phyloP scores from a whole-genome alignment of 1,140 invertebrate genomes.

The Orussus abietinus region DNA sequence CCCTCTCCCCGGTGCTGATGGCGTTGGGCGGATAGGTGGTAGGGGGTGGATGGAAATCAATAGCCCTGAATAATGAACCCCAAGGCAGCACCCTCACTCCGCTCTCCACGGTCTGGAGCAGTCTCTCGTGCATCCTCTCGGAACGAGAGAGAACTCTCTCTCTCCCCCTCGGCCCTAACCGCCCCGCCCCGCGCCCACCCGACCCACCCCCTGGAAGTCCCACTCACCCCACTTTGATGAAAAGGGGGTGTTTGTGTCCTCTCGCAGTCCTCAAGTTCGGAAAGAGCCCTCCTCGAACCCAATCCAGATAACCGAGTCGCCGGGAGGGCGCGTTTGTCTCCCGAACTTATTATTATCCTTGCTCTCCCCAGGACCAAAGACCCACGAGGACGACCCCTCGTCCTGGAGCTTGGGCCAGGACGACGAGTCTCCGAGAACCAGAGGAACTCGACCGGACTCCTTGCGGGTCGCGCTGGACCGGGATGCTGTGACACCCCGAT shows the following conservation, averaged over 20 bases:
- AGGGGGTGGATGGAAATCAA: conserved; percentile 50
- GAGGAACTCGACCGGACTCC: too few species aligned
- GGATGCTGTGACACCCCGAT: too few species aligned
- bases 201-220: conserved; percentile 2
- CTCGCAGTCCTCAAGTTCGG: conserved; percentile 33
- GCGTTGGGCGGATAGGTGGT: conserved; percentile 39
- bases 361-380: too few species aligned
- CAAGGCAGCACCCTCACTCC: conserved; percentile 40
- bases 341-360: too few species aligned
- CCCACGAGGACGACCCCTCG: too few species aligned
- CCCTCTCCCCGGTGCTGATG: conserved; percentile 25
- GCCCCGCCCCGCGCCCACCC: conserved; percentile 20
- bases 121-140: conserved; percentile 37
- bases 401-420: too few species aligned
- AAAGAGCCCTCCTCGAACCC: conserved; percentile 34
- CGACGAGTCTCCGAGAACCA: too few species aligned
- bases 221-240: conserved; percentile 15
- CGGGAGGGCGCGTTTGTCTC: too few species aligned
- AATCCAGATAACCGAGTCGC: conserved; percentile 39
- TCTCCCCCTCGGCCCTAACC: conserved; percentile 19
- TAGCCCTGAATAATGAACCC: conserved; percentile 52
- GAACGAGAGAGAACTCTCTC: conserved; percentile 7
- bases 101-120: conserved; percentile 33
- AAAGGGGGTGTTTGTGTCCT: conserved; percentile 38
- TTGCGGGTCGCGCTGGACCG: too few species aligned